Percentiles rank a stretch among this genome's conserved stretches.
phyloP scores from a whole-genome alignment of 23 tunicate genomes.

The Clavelina lepadiformis region DNA sequence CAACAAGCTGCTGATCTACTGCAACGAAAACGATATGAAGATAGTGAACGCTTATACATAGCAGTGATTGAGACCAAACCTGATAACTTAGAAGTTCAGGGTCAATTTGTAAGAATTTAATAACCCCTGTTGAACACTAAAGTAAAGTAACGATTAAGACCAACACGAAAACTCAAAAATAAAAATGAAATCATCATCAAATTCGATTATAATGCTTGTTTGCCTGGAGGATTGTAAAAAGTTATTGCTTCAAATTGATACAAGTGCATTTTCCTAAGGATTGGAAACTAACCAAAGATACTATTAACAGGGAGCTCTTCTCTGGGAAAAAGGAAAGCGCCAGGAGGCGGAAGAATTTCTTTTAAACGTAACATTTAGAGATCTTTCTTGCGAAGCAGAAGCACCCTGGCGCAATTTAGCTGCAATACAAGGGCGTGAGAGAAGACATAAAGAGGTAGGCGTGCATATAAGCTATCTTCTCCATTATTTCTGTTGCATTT shows the following conservation, averaged over 20 bases:
- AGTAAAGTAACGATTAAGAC: too few species aligned
- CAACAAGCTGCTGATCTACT: not conserved
- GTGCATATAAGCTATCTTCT: too few species aligned
- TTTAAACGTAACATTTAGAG: not conserved
- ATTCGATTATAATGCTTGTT: too few species aligned
- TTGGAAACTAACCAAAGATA: not conserved
- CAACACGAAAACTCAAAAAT: too few species aligned
- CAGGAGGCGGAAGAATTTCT: conserved; percentile 1
- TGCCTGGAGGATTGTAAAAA: too few species aligned
- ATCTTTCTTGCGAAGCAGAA: not conserved
- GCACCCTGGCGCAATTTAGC: conserved; percentile 15
- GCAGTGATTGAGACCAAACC: not conserved
- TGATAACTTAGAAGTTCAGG: conserved; percentile 6
- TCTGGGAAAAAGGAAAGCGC: conserved; percentile 1
- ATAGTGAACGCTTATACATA: conserved; percentile 13
- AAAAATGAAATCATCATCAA: too few species aligned
- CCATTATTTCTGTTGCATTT: too few species aligned
- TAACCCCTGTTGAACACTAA: too few species aligned
- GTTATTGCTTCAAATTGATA: too few species aligned
- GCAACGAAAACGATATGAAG: conserved; percentile 1
- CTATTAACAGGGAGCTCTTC: conserved; percentile 17
- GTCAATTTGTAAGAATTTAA: conserved; percentile 33
- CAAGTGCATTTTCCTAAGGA: not conserved
- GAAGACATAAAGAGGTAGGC: conserved; percentile 1
- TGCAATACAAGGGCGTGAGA: conserved; percentile 3